Base-by-base conservation (phyloP, 92 coral and sea anemone species). In the Porites rus region DNA sequence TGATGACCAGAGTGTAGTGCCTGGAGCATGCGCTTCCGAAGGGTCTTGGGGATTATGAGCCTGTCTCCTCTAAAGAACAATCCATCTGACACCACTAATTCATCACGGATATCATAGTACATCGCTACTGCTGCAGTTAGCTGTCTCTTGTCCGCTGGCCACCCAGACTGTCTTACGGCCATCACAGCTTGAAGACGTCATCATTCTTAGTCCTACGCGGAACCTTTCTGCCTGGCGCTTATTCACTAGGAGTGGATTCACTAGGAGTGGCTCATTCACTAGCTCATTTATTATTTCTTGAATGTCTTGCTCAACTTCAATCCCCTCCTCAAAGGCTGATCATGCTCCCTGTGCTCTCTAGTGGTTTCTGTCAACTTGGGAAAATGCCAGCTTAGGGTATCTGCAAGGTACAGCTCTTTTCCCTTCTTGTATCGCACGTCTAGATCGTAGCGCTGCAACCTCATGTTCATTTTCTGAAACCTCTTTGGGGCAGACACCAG, bases 61-160 rank as follows among this genome's bases (percentile, higher is more conserved):
- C 86, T 66, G 20, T 72, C 86, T 0, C 72, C 86, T 0, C 66
- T 60, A 2, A 89, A 52, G 19, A 83, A 6, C 14, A 79, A 16
- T 18, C 85, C 69, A 25, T 78, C 90, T 28, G 54, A 80, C 1
- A 63, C 68, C 10, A 50, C 83, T 52, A 89, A 18, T 51, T 84
- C 86, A 13, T 84, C 85, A 12, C 85, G 72, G n/a, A 84, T 43
- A 64, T 71, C 67, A 51, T 31, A 84, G 78, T 89, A 89, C 13
- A 50, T 17, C 7, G 76, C 68, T 25, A 88, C 18, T 3, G 60
- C 28, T 56, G 71, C 62, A 14, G 80, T 38, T 38, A 38, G 5
- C 46, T 38, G 5, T 38, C 46, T 38, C 6, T 38, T 38, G 46
- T 38, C 6, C 46, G 46, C 46, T 38, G 46, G 46, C 46, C 46